Percentiles rank a stretch among this genome's conserved stretches.
Conservation (phyloP, 2,888 invertebrate species). For the Mactromeris polynyma region DNA sequence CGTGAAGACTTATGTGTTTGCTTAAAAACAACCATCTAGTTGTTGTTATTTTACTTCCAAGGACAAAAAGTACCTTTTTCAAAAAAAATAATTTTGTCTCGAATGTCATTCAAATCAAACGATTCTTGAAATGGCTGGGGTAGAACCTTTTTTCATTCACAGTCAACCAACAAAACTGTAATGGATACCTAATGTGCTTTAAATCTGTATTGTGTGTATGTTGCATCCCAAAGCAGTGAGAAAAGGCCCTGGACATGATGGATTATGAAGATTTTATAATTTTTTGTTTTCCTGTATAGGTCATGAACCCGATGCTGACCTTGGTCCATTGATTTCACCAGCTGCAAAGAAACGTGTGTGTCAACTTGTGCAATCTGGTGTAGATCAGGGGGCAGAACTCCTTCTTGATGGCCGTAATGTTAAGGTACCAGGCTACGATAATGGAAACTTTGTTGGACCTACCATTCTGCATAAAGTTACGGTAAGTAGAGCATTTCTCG, state of each 20-base stretch:
- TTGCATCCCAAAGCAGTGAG: background rate
- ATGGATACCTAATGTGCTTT: background rate
- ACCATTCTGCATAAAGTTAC: constrained; percentile 96
- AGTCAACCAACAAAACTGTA: no score
- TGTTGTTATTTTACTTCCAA: no score
- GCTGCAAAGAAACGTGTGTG: constrained; percentile 94
- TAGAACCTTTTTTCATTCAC: no score
- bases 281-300: no score
- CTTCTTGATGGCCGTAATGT: constrained; percentile 95
- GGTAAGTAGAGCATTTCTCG: constrained; percentile 87
- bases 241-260: background rate
- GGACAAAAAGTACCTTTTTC: no score
- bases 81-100: no score
- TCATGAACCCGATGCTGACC: constrained; percentile 89
- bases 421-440: constrained; percentile 95
- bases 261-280: background rate
- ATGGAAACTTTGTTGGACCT: constrained; percentile 99
- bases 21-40: no score
- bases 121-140: no score
- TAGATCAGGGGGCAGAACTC: constrained; percentile 95
- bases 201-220: background rate
- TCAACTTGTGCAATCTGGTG: constrained; percentile 93
- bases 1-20: no score
- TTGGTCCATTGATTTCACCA: constrained; percentile 96
- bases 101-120: no score